Evolutionary conservation across 2,113 vertebrate species (phyloP).

Genomic region (Apodemus sylvaticus): DNA sequence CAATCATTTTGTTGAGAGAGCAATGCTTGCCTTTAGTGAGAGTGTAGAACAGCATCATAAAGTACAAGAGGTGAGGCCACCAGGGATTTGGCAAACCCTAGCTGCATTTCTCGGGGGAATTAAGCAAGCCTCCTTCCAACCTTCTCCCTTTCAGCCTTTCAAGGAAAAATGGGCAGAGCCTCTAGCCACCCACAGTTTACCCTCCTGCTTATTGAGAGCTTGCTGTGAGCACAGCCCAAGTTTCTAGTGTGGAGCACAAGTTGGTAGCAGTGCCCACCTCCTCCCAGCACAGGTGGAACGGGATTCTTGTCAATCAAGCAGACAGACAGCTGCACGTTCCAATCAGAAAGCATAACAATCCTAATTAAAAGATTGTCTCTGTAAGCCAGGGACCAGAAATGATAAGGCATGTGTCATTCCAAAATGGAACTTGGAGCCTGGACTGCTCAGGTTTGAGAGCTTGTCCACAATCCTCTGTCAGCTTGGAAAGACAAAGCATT

Average conservation of each 20-base stretch:
- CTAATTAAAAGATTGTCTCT: not conserved
- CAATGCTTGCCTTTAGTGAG: not conserved
- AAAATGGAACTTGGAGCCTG: not conserved
- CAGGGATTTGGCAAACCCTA: not conserved
- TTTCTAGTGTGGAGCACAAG: accelerated
- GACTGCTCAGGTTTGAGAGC: not conserved
- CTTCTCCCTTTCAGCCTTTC: not conserved
- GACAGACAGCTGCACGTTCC: accelerated
- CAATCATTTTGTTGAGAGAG: not conserved
- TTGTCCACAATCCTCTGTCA: accelerated
- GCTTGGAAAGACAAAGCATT: not conserved
- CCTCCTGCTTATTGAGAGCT: accelerated
- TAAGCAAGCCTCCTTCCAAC: not conserved
- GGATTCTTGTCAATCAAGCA: too few species aligned
- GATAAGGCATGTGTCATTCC: not conserved
- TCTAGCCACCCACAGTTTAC: accelerated
- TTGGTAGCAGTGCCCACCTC: not conserved
- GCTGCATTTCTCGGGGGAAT: accelerated
- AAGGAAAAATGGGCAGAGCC: accelerated
- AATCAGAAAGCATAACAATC: accelerated
- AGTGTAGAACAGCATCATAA: accelerated
- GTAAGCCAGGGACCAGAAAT: not conserved
- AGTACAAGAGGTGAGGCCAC: not conserved
- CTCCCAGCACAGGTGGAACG: accelerated
- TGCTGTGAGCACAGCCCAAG: accelerated